These are phyloP conservation scores for Chrysomallon squamiferum DNA, from an alignment of 1,140 invertebrate genomes.

Conservation along the genomic window DNA sequence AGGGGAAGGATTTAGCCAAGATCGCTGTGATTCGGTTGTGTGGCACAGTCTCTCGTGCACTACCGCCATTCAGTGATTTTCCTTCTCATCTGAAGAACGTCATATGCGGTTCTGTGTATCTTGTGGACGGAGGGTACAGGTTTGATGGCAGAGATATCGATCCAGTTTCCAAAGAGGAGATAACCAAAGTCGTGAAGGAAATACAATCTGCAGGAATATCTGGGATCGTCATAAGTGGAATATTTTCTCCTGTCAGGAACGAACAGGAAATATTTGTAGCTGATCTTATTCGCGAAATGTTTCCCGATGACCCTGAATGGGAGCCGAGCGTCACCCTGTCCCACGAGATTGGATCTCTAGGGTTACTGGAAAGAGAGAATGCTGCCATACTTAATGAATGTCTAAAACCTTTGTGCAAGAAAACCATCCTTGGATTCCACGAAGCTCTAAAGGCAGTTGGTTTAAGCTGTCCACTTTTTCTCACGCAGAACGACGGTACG, in stretches of 20 bases:
- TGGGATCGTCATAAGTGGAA: slow-evolving; percentile 46
- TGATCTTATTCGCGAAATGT: slow-evolving; percentile 25
- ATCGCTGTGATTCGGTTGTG: slow-evolving; percentile 55
- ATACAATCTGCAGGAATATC: slow-evolving; percentile 29
- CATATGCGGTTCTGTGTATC: slow-evolving; percentile 30
- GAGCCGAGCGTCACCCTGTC: slow-evolving; percentile 41
- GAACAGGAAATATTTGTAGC: slow-evolving; percentile 39
- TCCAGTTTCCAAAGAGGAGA: slow-evolving; percentile 34
- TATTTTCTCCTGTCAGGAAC: slow-evolving; percentile 44
- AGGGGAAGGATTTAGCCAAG: slow-evolving; percentile 43
- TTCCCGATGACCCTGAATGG: slow-evolving; percentile 26
- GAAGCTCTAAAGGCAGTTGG: slow-evolving; percentile 38
- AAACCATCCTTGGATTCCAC: slow-evolving; percentile 47
- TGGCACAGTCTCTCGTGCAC: slow-evolving; percentile 42
- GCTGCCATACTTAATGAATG: slow-evolving; percentile 56
- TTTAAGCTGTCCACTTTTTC: slow-evolving; percentile 46
- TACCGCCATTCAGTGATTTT: slow-evolving; percentile 54
- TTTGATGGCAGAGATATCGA: slow-evolving; percentile 49
- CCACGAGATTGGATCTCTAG: slow-evolving; percentile 50
- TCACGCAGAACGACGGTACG: slow-evolving; percentile 59
- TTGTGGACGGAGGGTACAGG: slow-evolving; percentile 53
- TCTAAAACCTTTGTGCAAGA: slow-evolving; percentile 46
- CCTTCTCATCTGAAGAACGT: slow-evolving; percentile 29
- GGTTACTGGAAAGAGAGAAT: slow-evolving; percentile 56
- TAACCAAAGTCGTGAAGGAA: slow-evolving; percentile 23